Conservation (phyloP, 2,888 invertebrate genomes). For the Ophioninae sp. region DNA sequence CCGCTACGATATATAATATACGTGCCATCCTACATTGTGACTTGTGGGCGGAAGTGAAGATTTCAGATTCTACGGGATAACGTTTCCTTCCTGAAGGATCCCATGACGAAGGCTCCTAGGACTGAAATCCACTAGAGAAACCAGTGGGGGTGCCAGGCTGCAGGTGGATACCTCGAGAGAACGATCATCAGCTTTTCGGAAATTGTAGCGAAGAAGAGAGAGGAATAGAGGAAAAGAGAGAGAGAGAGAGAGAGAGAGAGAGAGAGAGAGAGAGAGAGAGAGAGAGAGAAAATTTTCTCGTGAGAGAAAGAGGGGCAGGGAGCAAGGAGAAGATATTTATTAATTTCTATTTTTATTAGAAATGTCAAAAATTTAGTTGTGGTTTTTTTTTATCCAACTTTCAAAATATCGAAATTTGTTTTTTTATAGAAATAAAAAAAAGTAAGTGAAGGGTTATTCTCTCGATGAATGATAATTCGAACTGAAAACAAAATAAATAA, state of each 20-base stretch:
- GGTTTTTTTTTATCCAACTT: too few relatives aligned
- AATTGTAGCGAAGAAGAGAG: slow-evolving; percentile 63
- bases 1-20: slow-evolving; percentile 12
- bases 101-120: slow-evolving; percentile 58
- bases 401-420: too few relatives aligned
- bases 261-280: slow-evolving; percentile 40
- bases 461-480: too few relatives aligned
- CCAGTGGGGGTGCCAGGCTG: slow-evolving; percentile 71
- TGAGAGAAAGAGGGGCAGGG: too few relatives aligned
- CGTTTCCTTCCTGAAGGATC: slow-evolving; percentile 72
- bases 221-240: slow-evolving; percentile 40
- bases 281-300: background rate
- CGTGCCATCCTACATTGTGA: slow-evolving; percentile 47
- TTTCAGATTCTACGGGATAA: slow-evolving; percentile 70
- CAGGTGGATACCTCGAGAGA: slow-evolving; percentile 73
- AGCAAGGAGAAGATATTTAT: too few relatives aligned
- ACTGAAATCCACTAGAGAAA: slow-evolving; percentile 29
- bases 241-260: slow-evolving; percentile 41
- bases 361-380: too few relatives aligned
- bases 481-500: too few relatives aligned
- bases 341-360: too few relatives aligned
- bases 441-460: too few relatives aligned
- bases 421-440: too few relatives aligned
- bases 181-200: slow-evolving; percentile 63
- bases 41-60: slow-evolving; percentile 72